Percentiles rank a stretch among this genome's conserved stretches.
Conservation (phyloP, 2,888 invertebrate genomes). For the Eupithecia subfuscata region DNA sequence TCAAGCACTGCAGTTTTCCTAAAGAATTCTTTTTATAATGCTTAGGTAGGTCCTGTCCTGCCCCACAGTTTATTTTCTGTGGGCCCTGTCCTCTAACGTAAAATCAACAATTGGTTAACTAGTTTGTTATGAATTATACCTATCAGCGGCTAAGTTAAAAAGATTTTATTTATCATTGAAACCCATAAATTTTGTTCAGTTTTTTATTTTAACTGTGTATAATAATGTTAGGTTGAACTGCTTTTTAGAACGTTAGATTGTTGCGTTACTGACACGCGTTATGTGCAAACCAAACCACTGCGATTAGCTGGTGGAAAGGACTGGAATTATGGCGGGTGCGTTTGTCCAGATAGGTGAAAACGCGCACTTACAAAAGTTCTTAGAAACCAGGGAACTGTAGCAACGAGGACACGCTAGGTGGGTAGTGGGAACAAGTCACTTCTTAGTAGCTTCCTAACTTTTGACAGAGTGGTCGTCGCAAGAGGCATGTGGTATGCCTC, state of each 20-base stretch:
- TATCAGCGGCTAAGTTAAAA: not conserved
- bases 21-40: not conserved
- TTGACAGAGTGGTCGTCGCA: not conserved
- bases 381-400: too few species aligned
- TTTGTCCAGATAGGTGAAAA: not conserved
- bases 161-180: not conserved
- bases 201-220: not conserved
- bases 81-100: not conserved
- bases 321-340: not conserved
- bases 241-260: not conserved
- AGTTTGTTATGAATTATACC: not conserved
- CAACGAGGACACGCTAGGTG: too few species aligned
- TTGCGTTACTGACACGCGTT: not conserved
- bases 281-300: slow-evolving; percentile 1
- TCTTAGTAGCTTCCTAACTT: not conserved
- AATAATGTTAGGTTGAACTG: not conserved
- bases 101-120: not conserved
- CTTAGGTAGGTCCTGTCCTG: not conserved
- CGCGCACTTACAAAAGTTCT: not conserved
- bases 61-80: not conserved
- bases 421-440: not conserved
- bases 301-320: not conserved
- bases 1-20: not conserved
- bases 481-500: not conserved
- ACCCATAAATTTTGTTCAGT: not conserved